Percentiles rank a stretch among this genome's conserved stretches.
Evolutionary conservation across 1,140 invertebrate genomes (phyloP).

Genomic region (Xylocopa sonorina): DNA sequence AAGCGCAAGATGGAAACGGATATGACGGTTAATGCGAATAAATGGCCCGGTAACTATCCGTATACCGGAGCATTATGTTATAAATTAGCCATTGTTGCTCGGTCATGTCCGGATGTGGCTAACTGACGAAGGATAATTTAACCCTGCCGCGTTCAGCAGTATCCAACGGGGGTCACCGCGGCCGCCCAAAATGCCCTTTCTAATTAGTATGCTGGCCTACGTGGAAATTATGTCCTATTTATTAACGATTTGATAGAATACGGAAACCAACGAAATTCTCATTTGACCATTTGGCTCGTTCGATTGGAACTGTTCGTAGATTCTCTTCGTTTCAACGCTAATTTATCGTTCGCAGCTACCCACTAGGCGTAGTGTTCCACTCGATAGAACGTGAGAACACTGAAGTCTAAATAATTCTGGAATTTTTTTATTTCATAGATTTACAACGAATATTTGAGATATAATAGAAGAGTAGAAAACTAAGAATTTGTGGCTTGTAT

Average conservation of each 20-base stretch:
- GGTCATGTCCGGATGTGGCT: slow-evolving; percentile 64
- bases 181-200: slow-evolving; percentile 57
- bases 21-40: slow-evolving; percentile 70
- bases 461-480: too few species aligned
- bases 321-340: too few species aligned
- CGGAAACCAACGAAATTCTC: slow-evolving; percentile 30
- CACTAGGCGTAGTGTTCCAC: too few species aligned
- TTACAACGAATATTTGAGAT: too few species aligned
- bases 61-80: slow-evolving; percentile 69
- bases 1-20: slow-evolving; percentile 59
- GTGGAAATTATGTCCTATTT: slow-evolving; percentile 63
- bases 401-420: too few species aligned
- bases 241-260: slow-evolving; percentile 53
- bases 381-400: too few species aligned
- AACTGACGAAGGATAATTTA: slow-evolving; percentile 75
- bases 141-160: slow-evolving; percentile 58
- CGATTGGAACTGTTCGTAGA: not conserved
- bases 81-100: slow-evolving; percentile 73
- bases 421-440: too few species aligned
- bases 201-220: slow-evolving; percentile 60
- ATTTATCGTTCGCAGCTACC: too few species aligned
- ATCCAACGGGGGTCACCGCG: slow-evolving; percentile 52
- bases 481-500: too few species aligned
- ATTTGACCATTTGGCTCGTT: not conserved
- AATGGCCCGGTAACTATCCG: slow-evolving; percentile 62